Base-by-base conservation (phyloP, 2,888 invertebrate genomes). In the Choreutis nemorana region DNA sequence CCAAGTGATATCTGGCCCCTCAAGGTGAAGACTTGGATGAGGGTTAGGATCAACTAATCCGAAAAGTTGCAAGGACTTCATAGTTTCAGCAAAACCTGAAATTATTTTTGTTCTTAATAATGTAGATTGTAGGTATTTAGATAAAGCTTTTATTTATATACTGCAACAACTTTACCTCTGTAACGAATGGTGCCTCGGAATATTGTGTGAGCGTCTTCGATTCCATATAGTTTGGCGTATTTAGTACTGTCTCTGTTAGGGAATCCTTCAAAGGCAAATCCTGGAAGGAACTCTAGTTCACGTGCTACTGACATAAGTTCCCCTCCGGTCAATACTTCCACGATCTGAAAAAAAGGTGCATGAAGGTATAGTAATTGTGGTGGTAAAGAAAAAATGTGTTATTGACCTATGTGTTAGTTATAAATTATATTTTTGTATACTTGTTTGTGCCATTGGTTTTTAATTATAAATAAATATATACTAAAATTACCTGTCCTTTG, bases 1-100 rank as follows among this genome's bases (percentile, higher is more conserved):
- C 99, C 99, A 99, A 6, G 97, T 96, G 15, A 97, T 87, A 37
- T 94, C 94, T 0, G 98, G 98, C 23, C 98, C 98, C 54, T 90
- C 90, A 0, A 91, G 91, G 61, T 99, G 98, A n/a, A 99, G 81
- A 45, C 87, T 84, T 0, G 97, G 90, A 66, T 94, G 91, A 2
- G 89, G 87, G 45, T 89, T 89, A 0, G 89, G 85, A 57, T 94
- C 92, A 26, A 98, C 85, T 1, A 98, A 79, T 0, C 97, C 97
- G 31, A 97, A 77, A 28, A 90, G 81, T 54, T 96, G 91, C 55
- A 99, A 82, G 1, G 91, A 91, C 44, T 89, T 87, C 49, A 96
- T 89, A 3, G 93, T 90, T 45, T 96, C 89, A 0, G 91, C 85
- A 60, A 95, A 99, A 29, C 99, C 94, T 77, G 41, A n/a, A 14